Base-by-base conservation (phyloP, 2,113 vertebrate species). In the Etheostoma cragini region DNA sequence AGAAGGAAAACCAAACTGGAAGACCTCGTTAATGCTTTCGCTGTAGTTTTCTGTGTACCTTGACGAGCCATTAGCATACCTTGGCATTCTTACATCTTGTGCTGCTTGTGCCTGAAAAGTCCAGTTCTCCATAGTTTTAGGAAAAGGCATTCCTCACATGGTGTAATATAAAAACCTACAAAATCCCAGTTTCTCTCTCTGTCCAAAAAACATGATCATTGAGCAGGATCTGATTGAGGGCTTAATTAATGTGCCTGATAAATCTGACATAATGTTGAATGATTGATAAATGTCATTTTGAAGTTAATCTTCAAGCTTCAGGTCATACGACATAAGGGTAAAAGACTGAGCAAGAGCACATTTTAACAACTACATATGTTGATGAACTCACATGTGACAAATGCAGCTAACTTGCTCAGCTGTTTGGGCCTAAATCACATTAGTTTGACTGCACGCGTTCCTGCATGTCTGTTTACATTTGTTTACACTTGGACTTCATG, bases 61-160 rank as follows among this genome's bases (percentile, higher is more conserved):
- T 80, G 74, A 83, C 38, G 1, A 69, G 24, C 10, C 52, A 77
- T 88, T 86, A 90, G 78, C 89, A 87, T 92, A 86, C 71, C 56
- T 88, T 91, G 86, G 88, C 84, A 81, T 78, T 74, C 56, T 70
- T 33, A 71, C 58, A 65, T 60, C 50, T 81, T 16, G 2, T 49
- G 56, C 70, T 45, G 57, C 65, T 54, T 2, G 21, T 68, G 67
- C 78, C 69, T 74, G 72, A 78, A 76, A 72, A 64, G 53, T 79
- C 30, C 12, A 78, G 47, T 24, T 13, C 49, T 71, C 19, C 70
- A 64, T n/a, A 66, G 45, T 85, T 77, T 64, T 47, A 67, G 66
- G 72, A 80, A 78, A 83, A 81, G n/a, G 8, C 4, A 22, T 33
- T 49, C 21, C 16, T 64, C 13, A 47, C 47, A 54, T 19, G 19